phyloP scores from a whole-genome alignment of 2,113 vertebrate genomes.

The Entosphenus tridentatus region DNA sequence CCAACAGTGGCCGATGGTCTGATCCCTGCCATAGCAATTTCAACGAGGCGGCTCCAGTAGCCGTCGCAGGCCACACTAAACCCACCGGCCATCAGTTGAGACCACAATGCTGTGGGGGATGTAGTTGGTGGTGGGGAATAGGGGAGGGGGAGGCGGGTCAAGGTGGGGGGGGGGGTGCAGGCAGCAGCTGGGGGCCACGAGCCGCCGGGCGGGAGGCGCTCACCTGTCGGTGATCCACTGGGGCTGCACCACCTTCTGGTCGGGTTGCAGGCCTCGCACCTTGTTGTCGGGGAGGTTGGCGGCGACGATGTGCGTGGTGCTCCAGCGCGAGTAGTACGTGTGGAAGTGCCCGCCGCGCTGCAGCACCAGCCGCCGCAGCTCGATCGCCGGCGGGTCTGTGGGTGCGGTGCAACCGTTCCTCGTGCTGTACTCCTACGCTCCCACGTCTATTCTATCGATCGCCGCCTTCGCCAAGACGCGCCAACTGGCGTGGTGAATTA shows the following conservation, averaged over 20 bases:
- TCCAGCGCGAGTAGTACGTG: constrained; percentile 68
- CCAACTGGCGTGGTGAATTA: not conserved
- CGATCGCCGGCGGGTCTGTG: constrained; percentile 75
- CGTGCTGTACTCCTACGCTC: constrained; percentile 9
- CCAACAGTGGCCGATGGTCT: too few species aligned
- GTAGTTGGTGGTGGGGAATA: too few species aligned
- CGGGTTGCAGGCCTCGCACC: constrained; percentile 54
- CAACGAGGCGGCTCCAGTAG: too few species aligned
- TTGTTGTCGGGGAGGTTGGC: constrained; percentile 80
- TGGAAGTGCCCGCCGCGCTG: constrained; percentile 84
- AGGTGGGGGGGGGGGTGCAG: too few species aligned
- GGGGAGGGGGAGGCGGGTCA: too few species aligned
- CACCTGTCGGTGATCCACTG: constrained; percentile 92
- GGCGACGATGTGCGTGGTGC: constrained; percentile 89
- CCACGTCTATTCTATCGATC: not conserved
- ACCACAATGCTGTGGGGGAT: too few species aligned
- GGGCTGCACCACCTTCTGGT: constrained; percentile 71
- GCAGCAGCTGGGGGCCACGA: too few species aligned
- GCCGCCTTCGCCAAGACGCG: not conserved
- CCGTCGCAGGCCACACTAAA: too few species aligned
- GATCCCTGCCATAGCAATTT: too few species aligned
- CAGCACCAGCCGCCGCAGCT: constrained; percentile 78
- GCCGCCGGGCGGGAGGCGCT: constrained; percentile 1
- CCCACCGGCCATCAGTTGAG: too few species aligned
- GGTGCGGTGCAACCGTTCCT: constrained; percentile 30